These are phyloP conservation scores for Acanthosoma haemorrhoidale DNA, from an alignment of 2,888 invertebrate species.

Conservation along the genomic window DNA sequence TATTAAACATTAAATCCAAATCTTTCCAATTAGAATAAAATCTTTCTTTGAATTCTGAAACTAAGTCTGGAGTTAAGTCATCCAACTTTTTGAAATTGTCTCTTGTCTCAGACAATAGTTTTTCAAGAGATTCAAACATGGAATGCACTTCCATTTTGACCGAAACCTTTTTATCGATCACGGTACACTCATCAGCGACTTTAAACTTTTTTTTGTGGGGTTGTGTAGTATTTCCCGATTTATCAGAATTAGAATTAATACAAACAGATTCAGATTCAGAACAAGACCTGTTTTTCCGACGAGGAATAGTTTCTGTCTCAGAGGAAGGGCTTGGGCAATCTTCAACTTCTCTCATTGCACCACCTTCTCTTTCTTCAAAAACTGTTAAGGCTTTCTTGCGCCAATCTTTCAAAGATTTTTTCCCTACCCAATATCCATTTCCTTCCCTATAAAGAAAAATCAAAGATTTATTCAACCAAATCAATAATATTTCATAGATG, in stretches of 20 bases:
- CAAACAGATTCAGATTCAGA: neutral
- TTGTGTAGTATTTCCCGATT: neutral
- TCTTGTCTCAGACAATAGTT: neutral
- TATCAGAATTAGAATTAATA: slow-evolving; percentile 1
- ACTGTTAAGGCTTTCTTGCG: slow-evolving; percentile 31
- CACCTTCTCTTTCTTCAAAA: slow-evolving; percentile 20
- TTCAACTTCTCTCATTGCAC: slow-evolving; percentile 11
- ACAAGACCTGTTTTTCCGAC: neutral
- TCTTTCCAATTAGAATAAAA: slow-evolving; percentile 20
- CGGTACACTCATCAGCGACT: neutral
- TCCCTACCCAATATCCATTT: slow-evolving; percentile 52
- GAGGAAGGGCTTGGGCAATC: slow-evolving; percentile 26
- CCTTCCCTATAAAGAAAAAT: slow-evolving; percentile 42
- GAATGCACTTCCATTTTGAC: neutral
- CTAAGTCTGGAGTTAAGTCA: neutral
- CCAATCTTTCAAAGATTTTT: slow-evolving; percentile 54
- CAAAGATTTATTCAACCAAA: neutral
- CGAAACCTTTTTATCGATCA: neutral
- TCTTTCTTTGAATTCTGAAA: neutral
- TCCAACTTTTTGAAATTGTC: neutral
- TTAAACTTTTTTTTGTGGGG: slow-evolving; percentile 7
- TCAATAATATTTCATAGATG: too few species aligned
- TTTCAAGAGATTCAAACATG: slow-evolving; percentile 11
- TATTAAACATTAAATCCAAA: slow-evolving; percentile 16
- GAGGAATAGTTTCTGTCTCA: neutral